Evolutionary conservation across 2,888 invertebrate species (phyloP).

Genomic region (Barypeithes pellucidus): DNA sequence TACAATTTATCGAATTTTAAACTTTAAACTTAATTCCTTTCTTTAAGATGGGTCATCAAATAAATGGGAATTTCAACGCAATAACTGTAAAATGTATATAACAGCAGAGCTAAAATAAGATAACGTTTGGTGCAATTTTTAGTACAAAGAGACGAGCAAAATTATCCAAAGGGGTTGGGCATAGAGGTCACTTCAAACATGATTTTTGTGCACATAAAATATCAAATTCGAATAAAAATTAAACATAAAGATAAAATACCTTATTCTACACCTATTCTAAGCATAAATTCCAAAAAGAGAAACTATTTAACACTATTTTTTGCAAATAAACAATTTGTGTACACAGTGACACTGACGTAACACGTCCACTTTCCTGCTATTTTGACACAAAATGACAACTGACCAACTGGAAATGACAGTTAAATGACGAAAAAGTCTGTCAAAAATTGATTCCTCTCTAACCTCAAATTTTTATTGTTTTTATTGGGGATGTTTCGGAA

Average conservation of each 20-base stretch:
- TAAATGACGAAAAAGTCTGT: constrained; percentile 8
- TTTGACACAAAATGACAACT: constrained; percentile 26
- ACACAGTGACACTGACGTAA: constrained; percentile 47
- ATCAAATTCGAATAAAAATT: not conserved
- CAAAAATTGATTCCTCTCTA: constrained; percentile 9
- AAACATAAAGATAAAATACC: constrained; percentile 20
- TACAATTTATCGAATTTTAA: constrained; percentile 9
- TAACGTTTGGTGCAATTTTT: constrained; percentile 12
- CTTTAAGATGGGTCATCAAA: not conserved
- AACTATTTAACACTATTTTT: constrained; percentile 25
- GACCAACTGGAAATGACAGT: constrained; percentile 31
- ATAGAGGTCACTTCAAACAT: constrained; percentile 43
- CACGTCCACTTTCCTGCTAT: constrained; percentile 41
- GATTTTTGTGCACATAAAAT: constrained; percentile 6
- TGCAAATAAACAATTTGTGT: constrained; percentile 47
- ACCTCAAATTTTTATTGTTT: too few species aligned
- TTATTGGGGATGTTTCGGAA: too few species aligned
- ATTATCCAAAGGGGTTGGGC: constrained; percentile 49
- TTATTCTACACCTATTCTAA: constrained; percentile 19
- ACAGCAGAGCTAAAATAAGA: not conserved
- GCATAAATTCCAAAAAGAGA: not conserved
- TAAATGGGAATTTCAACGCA: not conserved
- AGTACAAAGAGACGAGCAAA: constrained; percentile 43
- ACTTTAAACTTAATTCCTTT: not conserved
- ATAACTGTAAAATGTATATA: not conserved